These are phyloP conservation scores for Pycnomerus fuliginosus DNA, from an alignment of 2,888 invertebrate species.

Conservation along the genomic window DNA sequence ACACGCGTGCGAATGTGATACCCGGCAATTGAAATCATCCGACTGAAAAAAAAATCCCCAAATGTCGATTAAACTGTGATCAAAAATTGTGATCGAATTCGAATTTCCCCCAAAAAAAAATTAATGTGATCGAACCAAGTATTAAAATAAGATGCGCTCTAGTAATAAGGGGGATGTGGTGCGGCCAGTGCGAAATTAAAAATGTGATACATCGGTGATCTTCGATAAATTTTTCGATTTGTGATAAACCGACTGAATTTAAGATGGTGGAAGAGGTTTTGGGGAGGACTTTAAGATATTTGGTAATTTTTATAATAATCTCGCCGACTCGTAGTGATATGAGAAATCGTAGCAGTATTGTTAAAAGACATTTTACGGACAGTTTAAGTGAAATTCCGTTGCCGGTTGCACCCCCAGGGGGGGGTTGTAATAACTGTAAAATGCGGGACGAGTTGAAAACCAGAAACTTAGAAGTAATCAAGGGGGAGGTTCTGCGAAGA, in stretches of 20 bases:
- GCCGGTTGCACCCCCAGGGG: no score
- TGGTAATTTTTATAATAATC: conserved; percentile 10
- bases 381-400: conserved; percentile 7
- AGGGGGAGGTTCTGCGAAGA: conserved; percentile 61
- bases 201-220: conserved; percentile 31
- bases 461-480: conserved; percentile 60
- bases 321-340: conserved; percentile 27
- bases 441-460: conserved; percentile 59
- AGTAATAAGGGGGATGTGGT: conserved; percentile 9
- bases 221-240: conserved; percentile 6
- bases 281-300: conserved; percentile 8
- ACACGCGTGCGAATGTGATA: conserved; percentile 33
- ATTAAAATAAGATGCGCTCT: conserved; percentile 7
- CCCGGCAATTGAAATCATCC: conserved; percentile 15
- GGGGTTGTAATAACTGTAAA: conserved; percentile 58
- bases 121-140: conserved; percentile 14
- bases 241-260: conserved; percentile 16
- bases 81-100: conserved; percentile 12
- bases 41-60: conserved; percentile 10
- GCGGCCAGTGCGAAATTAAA: conserved; percentile 8
- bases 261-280: conserved; percentile 5
- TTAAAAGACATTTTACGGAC: conserved; percentile 17
- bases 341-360: conserved; percentile 25
- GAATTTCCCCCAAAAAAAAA: conserved; percentile 3
- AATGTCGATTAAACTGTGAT: conserved; percentile 14